A percentile compares a stretch with the other conserved stretches of the same genome.
phyloP scores from a whole-genome alignment of 1,140 invertebrate species.

The Caenorhabditis brenneri region DNA sequence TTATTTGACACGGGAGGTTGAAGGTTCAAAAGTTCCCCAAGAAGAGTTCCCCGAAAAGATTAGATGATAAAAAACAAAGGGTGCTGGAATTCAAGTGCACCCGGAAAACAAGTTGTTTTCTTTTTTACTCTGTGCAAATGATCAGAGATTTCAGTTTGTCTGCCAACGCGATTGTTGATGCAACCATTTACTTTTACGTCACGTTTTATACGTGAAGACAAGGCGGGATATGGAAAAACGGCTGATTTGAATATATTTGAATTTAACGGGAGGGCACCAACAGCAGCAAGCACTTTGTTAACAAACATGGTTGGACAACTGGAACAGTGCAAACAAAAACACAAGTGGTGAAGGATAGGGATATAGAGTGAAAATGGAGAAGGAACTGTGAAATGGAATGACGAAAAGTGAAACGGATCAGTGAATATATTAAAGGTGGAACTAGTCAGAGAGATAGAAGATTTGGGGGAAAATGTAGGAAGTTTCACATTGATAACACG shows the following conservation, averaged over 20 bases:
- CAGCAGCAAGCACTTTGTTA: conserved; percentile 17
- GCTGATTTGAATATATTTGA: conserved; percentile 34
- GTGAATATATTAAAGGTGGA: neutral
- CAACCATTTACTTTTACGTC: neutral
- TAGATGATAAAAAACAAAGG: neutral
- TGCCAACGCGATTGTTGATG: neutral
- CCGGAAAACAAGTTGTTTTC: conserved; percentile 1
- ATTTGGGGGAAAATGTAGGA: neutral
- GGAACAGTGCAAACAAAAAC: conserved; percentile 39
- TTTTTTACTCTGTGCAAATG: neutral
- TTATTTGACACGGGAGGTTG: neutral
- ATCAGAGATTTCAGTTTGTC: neutral
- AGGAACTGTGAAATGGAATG: conserved; percentile 15
- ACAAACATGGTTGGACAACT: conserved; percentile 37
- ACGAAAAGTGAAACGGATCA: conserved; percentile 2
- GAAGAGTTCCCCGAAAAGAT: neutral
- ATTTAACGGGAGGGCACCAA: neutral
- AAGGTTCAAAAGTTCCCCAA: neutral
- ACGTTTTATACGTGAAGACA: neutral
- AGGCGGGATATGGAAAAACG: neutral
- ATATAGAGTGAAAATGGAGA: neutral
- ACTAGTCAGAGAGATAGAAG: neutral
- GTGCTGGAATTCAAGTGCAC: conserved; percentile 8
- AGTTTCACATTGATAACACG: conserved; percentile 25
- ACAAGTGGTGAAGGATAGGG: neutral